Evolutionary conservation across 2,797 vertebrate genomes (phyloP), one percentile per base, ranked within the genome.

Genomic region (Melanogrammus aeglefinus): DNA sequence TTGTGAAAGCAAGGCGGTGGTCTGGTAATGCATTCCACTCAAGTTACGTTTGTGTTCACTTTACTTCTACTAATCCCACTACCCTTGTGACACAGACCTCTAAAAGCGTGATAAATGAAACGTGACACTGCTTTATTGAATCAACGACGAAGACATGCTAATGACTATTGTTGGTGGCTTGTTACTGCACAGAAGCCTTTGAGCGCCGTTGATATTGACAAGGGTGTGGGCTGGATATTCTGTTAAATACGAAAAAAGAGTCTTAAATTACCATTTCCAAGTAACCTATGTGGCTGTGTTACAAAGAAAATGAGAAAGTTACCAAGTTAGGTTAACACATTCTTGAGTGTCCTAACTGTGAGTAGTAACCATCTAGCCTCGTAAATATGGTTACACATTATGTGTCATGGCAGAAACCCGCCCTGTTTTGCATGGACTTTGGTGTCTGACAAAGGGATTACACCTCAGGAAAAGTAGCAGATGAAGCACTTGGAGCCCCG

Each of bases 331-430:
- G 38, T 44, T 10, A 74, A 80, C 36, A 33, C 18, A 9, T 7
- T 41, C 24, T 18, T 21, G 66, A 76, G 31, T 24, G 33, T 75
- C 72, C 47, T 57, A 21, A 75, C 79, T 75, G 41, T 35, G 69
- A 70, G 79, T 75, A 73, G 14, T 7, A 72, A 6, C 0, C 24
- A 27, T 0, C 31, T 8, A 69, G 18, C 18, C 24, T 69, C 63
- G 66, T 8, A 69, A 69, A 63, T 21, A 0, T 81, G 75, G 89
- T 90, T 90, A 90, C 91, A 87, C 81, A 90, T 91, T 89, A 86
- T 13, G 78, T 76, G 74, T 39, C 41, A 73, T 4, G 18, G 2
- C 0, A 14, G 39, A 76, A 51, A 66, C 44, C 73, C 24, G 0
- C 69, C 33, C 3, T 66, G 77, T 24, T 77, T 71, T 69, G 44